phyloP scores from a whole-genome alignment of 2,797 vertebrate genomes.

The Chlorospingus flavigularis region DNA sequence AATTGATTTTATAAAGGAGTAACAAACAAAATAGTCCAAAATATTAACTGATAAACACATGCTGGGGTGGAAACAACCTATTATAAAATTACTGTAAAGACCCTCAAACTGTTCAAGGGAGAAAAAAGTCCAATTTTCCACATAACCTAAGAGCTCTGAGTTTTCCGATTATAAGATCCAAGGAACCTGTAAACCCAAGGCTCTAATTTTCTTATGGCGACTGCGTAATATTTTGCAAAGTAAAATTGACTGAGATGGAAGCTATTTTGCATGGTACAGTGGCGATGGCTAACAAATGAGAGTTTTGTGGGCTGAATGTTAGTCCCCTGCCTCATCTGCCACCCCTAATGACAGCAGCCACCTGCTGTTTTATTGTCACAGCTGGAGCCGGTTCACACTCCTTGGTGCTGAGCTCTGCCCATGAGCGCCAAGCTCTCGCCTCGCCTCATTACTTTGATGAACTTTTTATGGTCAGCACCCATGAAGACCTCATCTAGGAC shows the following conservation, averaged over 20 bases:
- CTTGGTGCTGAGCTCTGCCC: constrained; percentile 87
- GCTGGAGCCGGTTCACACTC: constrained; percentile 94
- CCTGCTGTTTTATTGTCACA: constrained; percentile 99
- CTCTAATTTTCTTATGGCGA: constrained; percentile 66
- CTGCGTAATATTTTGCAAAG: constrained; percentile 79
- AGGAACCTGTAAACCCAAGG: constrained; percentile 61
- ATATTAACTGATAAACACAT: constrained; percentile 35
- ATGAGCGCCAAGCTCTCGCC: constrained; percentile 79
- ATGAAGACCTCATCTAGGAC: constrained; percentile 92
- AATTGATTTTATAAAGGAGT: constrained; percentile 13
- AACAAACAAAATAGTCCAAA: constrained; percentile 23
- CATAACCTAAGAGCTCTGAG: not conserved
- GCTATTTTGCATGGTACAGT: constrained; percentile 90
- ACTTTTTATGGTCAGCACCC: constrained; percentile 99
- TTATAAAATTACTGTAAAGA: constrained; percentile 28
- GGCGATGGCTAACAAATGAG: constrained; percentile 91
- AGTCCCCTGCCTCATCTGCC: constrained; percentile 92
- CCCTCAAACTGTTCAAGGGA: constrained; percentile 6
- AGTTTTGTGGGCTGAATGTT: constrained; percentile 84
- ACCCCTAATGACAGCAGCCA: constrained; percentile 97
- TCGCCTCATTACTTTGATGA: constrained; percentile 97
- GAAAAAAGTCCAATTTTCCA: constrained; percentile 19
- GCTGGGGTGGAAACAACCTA: constrained; percentile 20
- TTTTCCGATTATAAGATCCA: constrained; percentile 43
- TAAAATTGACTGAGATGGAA: constrained; percentile 84